phyloP scores from a whole-genome alignment of 2,888 invertebrate species.

The Opisthograptis luteolata region DNA sequence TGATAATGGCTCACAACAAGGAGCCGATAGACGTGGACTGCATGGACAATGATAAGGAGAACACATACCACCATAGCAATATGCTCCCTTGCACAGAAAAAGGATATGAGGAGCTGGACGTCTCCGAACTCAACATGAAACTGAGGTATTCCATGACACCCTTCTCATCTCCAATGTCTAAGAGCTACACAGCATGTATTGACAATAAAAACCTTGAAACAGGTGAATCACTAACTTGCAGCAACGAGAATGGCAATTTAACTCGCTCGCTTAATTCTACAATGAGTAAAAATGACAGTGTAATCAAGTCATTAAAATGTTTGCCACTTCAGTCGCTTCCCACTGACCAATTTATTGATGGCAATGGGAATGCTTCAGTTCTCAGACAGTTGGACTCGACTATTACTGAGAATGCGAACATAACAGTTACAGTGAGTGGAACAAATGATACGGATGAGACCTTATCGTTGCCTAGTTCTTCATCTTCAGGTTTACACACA shows the following conservation, averaged over 20 bases:
- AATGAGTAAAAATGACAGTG: slow-evolving; percentile 55
- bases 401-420: slow-evolving; percentile 44
- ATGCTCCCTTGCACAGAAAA: slow-evolving; percentile 69
- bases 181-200: slow-evolving; percentile 62
- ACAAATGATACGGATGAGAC: slow-evolving; percentile 63
- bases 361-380: slow-evolving; percentile 49
- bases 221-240: slow-evolving; percentile 50
- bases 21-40: slow-evolving; percentile 76
- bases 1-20: slow-evolving; percentile 65
- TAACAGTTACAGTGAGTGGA: slow-evolving; percentile 53
- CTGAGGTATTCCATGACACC: slow-evolving; percentile 75
- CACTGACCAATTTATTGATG: slow-evolving; percentile 52
- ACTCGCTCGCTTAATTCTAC: slow-evolving; percentile 67
- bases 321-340: slow-evolving; percentile 63
- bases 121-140: slow-evolving; percentile 76
- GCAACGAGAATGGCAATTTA: slow-evolving; percentile 56
- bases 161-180: slow-evolving; percentile 72
- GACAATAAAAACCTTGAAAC: slow-evolving; percentile 54
- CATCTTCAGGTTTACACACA: slow-evolving; percentile 63
- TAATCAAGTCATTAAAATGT: slow-evolving; percentile 55
- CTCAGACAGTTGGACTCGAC: slow-evolving; percentile 53
- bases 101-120: slow-evolving; percentile 75
- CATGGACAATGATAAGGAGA: slow-evolving; percentile 72
- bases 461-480: slow-evolving; percentile 62
- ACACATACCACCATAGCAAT: slow-evolving; percentile 68